Evolutionary conservation across 2,797 vertebrate genomes (phyloP), one percentile per base, ranked within the genome.

Genomic region (Fundulus diaphanus): DNA sequence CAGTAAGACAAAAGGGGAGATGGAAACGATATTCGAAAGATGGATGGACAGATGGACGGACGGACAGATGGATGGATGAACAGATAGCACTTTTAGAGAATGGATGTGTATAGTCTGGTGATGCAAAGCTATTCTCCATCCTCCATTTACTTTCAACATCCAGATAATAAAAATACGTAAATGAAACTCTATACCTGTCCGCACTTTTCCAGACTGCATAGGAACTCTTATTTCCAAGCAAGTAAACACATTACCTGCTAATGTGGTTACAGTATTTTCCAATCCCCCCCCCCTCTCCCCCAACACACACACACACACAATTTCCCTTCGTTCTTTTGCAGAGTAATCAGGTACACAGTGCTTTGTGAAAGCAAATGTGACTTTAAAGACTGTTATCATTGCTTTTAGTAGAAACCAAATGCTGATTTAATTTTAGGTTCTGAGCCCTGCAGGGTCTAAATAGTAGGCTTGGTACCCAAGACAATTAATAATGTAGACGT

Each of bases 401-500:
- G 74, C 68, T 85, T 91, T 84, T 78, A 83, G 72, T 83, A 79
- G 85, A 71, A 88, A 82, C 88, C 82, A 90, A 93, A 92, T 73
- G 73, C 80, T 74, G 74, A 81, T 88, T 92, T 92, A 92, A 89
- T 92, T 90, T 91, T 90, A 83, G 82, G 75, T 75, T 68, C 71
- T 79, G 82, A 88, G 80, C 66, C 70, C 92, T 86, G 76, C 85
- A 79, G 92, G 90, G 87, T 89, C 77, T 84, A 85, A 89, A 88
- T 59, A 85, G 75, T 88, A 76, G 72, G 87, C 78, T 87, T 83
- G 86, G 85, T 87, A 87, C 84, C 85, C 85, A 77, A 85, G 75
- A 87, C 77, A 90, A 93, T 94, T 92, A 95, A 94, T 91, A 94
- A 95, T 93, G 89, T 91, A 94, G 83, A 86, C 85, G 52, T 72